Evolutionary conservation across 2,888 invertebrate genomes (phyloP).

Genomic region (Drosophila cognata): DNA sequence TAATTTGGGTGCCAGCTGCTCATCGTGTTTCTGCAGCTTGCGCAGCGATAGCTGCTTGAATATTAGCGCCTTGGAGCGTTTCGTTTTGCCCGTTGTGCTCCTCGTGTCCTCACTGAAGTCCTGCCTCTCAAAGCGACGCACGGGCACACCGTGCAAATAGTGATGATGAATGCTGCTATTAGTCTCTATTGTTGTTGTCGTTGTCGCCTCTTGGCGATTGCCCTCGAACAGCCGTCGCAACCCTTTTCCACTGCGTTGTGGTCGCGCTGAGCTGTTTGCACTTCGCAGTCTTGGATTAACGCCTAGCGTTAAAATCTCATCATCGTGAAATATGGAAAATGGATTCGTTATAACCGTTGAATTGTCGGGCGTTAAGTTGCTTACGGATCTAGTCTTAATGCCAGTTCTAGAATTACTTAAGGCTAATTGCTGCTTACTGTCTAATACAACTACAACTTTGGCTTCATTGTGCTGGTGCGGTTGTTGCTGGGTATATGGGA

Average conservation of each 20-base stretch:
- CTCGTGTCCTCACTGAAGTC: slow-evolving; percentile 65
- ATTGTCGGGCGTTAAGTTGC: slow-evolving; percentile 72
- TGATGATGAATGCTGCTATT: slow-evolving; percentile 49
- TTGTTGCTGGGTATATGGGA: slow-evolving; percentile 16
- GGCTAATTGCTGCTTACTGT: slow-evolving; percentile 74
- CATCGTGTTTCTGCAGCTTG: slow-evolving; percentile 62
- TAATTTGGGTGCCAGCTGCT: slow-evolving; percentile 70
- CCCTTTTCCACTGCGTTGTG: slow-evolving; percentile 66
- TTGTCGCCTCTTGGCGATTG: slow-evolving; percentile 23
- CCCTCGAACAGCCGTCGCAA: slow-evolving; percentile 74
- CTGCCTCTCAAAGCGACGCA: slow-evolving; percentile 82
- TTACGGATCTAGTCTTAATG: slow-evolving; percentile 76
- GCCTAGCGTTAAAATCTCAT: slow-evolving; percentile 75
- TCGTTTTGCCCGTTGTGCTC: slow-evolving; percentile 29
- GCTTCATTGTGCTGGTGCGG: slow-evolving; percentile 70
- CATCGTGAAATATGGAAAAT: slow-evolving; percentile 84
- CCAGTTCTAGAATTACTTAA: slow-evolving; percentile 63
- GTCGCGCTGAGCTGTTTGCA: slow-evolving; percentile 51
- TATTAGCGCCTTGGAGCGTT: slow-evolving; percentile 54
- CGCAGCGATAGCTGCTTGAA: slow-evolving; percentile 81
- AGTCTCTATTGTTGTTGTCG: background rate
- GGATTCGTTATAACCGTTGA: slow-evolving; percentile 85
- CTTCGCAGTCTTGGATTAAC: slow-evolving; percentile 74
- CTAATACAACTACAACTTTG: slow-evolving; percentile 82
- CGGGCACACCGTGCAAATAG: slow-evolving; percentile 80